These are phyloP conservation scores for Cheilosia pagana DNA, from an alignment of 2,888 invertebrate genomes.

Conservation along the genomic window DNA sequence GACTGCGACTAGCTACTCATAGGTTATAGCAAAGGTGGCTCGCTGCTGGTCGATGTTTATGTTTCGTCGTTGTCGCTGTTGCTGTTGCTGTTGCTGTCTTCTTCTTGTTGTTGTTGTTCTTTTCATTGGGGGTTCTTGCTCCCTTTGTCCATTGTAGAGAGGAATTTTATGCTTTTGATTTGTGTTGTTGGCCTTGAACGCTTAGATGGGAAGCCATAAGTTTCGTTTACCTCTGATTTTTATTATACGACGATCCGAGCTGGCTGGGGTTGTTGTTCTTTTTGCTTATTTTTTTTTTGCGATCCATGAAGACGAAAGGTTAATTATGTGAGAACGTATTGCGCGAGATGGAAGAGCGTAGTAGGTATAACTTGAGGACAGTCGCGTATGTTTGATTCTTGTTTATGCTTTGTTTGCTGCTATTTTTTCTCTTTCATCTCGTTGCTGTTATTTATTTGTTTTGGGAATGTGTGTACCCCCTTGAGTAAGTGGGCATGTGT, in stretches of 20 bases:
- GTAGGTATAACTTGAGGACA: conserved; percentile 63
- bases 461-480: conserved; percentile 11
- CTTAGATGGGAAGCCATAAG: conserved; percentile 75
- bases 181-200: conserved; percentile 74
- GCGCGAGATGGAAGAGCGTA: conserved; percentile 37
- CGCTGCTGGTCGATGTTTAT: conserved; percentile 22
- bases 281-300: conserved; percentile 15
- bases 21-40: conserved; percentile 49
- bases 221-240: conserved; percentile 74
- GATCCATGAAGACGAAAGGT: conserved; percentile 69
- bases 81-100: neutral
- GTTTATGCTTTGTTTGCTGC: conserved; percentile 15
- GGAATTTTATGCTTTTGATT: conserved; percentile 74
- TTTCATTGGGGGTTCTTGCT: conserved; percentile 65
- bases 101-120: too few relatives aligned
- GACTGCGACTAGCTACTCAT: conserved; percentile 27
- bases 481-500: neutral
- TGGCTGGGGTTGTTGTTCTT: conserved; percentile 12
- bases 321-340: conserved; percentile 75
- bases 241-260: conserved; percentile 61
- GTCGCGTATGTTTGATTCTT: conserved; percentile 58
- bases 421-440: conserved; percentile 19
- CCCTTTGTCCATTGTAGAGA: conserved; percentile 69
- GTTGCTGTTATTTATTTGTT: conserved; percentile 13
- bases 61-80: conserved; percentile 28